A percentile compares a stretch with the other conserved stretches of the same genome.
Evolutionary conservation across 2,797 vertebrate genomes (phyloP).

Genomic region (Tinamus major): DNA sequence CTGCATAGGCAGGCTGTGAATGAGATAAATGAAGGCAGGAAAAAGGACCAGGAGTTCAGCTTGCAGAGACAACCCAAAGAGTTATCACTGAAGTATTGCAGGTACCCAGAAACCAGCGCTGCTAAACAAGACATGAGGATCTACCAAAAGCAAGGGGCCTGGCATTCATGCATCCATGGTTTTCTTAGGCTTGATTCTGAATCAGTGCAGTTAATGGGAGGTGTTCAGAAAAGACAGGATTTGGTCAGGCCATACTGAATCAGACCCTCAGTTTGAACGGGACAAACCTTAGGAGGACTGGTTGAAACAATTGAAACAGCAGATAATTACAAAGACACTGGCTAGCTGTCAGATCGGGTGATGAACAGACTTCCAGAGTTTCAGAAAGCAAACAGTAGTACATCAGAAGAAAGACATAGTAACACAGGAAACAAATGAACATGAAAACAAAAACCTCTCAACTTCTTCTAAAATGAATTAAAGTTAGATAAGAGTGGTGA

Average conservation of each 20-base stretch:
- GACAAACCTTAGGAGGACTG: background rate
- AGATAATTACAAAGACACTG: background rate
- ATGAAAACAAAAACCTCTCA: rapidly evolving
- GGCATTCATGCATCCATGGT: rapidly evolving
- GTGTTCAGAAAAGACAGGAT: background rate
- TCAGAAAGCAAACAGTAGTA: background rate
- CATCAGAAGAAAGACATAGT: background rate
- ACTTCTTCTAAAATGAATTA: background rate
- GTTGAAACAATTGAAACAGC: background rate
- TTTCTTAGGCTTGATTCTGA: background rate
- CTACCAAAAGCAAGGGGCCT: background rate
- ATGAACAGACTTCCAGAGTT: background rate
- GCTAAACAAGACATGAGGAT: background rate
- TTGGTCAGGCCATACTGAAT: background rate
- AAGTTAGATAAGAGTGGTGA: background rate
- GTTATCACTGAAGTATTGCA: background rate
- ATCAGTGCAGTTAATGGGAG: background rate
- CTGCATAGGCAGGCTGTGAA: background rate
- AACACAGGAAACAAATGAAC: background rate
- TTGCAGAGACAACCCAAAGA: background rate
- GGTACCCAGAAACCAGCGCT: background rate
- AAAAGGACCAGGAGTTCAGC: background rate
- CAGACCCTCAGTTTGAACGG: background rate
- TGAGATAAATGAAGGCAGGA: background rate
- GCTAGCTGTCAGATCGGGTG: background rate